Evolutionary conservation across 1,140 invertebrate species (phyloP).

Genomic region (Andricus grossulariae): DNA sequence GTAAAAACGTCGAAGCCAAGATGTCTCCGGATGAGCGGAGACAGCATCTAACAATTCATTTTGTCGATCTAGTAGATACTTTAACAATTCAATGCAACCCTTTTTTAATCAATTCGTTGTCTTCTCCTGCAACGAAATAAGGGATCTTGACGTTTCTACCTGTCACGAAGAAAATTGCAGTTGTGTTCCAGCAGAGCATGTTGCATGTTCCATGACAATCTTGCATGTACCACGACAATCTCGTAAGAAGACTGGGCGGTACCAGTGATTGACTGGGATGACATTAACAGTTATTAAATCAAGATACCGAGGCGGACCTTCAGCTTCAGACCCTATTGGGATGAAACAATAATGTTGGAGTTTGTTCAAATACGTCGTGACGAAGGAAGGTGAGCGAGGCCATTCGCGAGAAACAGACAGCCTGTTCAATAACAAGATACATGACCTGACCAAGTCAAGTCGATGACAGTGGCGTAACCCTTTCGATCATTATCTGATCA

Average conservation of each 20-base stretch:
- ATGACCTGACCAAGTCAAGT: constrained; percentile 41
- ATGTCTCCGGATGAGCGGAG: too few relatives aligned
- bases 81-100: not conserved
- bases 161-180: constrained; percentile 21
- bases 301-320: constrained; percentile 51
- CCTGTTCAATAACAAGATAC: constrained; percentile 60
- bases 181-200: not conserved
- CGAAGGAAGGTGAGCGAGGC: constrained; percentile 48
- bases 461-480: constrained; percentile 52
- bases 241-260: constrained; percentile 22
- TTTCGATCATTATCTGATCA: not conserved
- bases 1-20: too few relatives aligned
- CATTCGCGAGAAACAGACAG: constrained; percentile 10
- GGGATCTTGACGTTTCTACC: constrained; percentile 13
- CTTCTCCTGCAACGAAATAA: not conserved
- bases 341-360: constrained; percentile 55
- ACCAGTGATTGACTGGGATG: constrained; percentile 48
- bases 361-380: constrained; percentile 56
- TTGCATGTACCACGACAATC: constrained; percentile 24
- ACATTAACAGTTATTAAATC: constrained; percentile 68
- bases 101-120: not conserved
- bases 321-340: not conserved
- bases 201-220: constrained; percentile 18
- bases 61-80: not conserved
- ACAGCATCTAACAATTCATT: too few relatives aligned